These are phyloP conservation scores for Mormyrus proboscirostris DNA, from an alignment of 2,797 vertebrate genomes.

Conservation along the genomic window DNA sequence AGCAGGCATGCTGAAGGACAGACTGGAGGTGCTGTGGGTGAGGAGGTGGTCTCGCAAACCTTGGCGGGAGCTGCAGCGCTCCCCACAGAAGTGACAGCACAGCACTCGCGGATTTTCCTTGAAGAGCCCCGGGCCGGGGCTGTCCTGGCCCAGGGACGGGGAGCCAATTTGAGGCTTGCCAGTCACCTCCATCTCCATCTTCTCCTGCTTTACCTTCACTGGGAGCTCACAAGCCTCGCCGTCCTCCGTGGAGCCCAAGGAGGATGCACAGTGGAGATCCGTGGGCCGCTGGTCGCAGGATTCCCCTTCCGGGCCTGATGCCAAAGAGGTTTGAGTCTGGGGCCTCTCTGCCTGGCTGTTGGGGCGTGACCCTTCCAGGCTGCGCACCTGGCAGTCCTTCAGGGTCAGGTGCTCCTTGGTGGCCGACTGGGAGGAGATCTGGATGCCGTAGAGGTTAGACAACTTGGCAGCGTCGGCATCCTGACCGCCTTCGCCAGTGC, in stretches of 20 bases:
- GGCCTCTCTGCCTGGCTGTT: constrained; percentile 55
- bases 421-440: constrained; percentile 86
- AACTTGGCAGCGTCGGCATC: constrained; percentile 72
- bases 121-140: constrained; percentile 51
- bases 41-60: constrained; percentile 81
- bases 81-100: constrained; percentile 85
- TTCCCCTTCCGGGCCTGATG: constrained; percentile 73
- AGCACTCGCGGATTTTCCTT: constrained; percentile 64
- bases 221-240: constrained; percentile 62
- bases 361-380: constrained; percentile 43
- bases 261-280: constrained; percentile 53
- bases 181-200: constrained; percentile 64
- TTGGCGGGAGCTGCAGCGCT: constrained; percentile 75
- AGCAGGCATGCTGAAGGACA: constrained; percentile 63
- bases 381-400: constrained; percentile 54
- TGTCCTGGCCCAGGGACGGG: constrained; percentile 53
- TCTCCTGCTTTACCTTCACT: constrained; percentile 78
- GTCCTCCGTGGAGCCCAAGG: constrained; percentile 55
- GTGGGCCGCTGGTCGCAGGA: constrained; percentile 59
- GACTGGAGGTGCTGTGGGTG: constrained; percentile 72
- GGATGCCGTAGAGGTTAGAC: constrained; percentile 95
- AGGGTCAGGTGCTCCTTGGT: constrained; percentile 62
- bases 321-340: constrained; percentile 69
- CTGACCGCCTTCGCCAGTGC: constrained; percentile 62
- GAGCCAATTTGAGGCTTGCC: constrained; percentile 55